phyloP scores from a whole-genome alignment of 2,113 vertebrate genomes.

The Chiloscyllium plagiosum region DNA sequence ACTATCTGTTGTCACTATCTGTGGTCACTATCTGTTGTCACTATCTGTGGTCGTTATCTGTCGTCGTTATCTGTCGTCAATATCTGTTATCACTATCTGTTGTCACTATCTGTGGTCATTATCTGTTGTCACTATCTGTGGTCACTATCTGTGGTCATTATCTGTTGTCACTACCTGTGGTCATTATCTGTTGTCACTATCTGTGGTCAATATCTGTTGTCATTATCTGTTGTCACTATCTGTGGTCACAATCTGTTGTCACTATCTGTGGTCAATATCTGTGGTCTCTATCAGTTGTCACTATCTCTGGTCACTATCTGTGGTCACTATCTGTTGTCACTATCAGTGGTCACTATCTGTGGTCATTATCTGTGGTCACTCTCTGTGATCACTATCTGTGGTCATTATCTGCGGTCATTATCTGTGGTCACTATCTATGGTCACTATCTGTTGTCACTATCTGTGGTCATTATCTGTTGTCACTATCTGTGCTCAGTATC shows the following conservation, averaged over 20 bases:
- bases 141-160: neutral
- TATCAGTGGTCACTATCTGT: neutral
- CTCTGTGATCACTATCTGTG: neutral
- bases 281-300: too few relatives aligned
- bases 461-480: neutral
- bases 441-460: neutral
- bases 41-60: neutral
- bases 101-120: neutral
- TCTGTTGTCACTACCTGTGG: neutral
- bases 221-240: neutral
- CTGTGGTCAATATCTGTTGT: neutral
- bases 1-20: neutral
- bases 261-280: neutral
- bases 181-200: neutral
- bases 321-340: neutral
- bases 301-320: neutral
- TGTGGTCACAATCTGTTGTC: neutral
- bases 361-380: neutral
- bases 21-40: neutral
- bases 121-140: neutral
- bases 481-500: neutral
- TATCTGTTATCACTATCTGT: neutral
- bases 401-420: neutral
- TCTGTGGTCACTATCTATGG: neutral
- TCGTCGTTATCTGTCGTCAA: neutral